phyloP scores from a whole-genome alignment of 1,140 invertebrate genomes.

The Aphelenchoides avenae region DNA sequence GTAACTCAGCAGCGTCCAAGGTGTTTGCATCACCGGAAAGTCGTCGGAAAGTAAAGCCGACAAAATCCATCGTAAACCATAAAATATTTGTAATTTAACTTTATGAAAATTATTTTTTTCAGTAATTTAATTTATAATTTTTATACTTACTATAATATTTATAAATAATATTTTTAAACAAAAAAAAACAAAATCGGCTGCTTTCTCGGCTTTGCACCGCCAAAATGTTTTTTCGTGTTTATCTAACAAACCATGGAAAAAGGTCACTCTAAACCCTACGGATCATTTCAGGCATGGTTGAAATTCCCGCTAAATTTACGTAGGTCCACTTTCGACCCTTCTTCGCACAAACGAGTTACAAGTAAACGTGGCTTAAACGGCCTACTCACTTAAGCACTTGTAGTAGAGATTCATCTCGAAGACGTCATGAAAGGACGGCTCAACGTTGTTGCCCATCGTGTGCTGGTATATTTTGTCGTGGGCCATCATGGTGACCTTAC shows the following conservation, averaged over 20 bases:
- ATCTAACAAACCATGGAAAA: conserved; percentile 8
- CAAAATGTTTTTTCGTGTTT: too few species aligned
- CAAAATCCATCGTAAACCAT: too few species aligned
- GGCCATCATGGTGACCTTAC: conserved; percentile 21
- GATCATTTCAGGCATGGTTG: neutral
- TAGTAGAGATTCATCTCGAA: conserved; percentile 35
- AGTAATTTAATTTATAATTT: too few species aligned
- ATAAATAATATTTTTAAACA: too few species aligned
- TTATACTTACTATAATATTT: too few species aligned
- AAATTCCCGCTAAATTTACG: too few species aligned
- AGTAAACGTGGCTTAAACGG: conserved; percentile 14
- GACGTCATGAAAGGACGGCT: conserved; percentile 25
- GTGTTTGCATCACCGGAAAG: conserved; percentile 13
- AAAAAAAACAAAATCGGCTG: too few species aligned
- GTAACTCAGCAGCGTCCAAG: too few species aligned
- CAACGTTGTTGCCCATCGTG: conserved; percentile 42
- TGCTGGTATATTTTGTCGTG: conserved; percentile 36
- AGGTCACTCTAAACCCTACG: conserved; percentile 2
- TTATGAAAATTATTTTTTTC: too few species aligned
- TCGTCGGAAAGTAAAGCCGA: conserved; percentile 3
- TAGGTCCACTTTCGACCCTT: too few species aligned
- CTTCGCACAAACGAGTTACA: conserved; percentile 1
- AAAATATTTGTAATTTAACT: too few species aligned
- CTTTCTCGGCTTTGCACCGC: too few species aligned
- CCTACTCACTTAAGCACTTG: conserved; percentile 19